These are phyloP conservation scores for Grallaria varia DNA, from an alignment of 2,113 vertebrate genomes.

Conservation along the genomic window DNA sequence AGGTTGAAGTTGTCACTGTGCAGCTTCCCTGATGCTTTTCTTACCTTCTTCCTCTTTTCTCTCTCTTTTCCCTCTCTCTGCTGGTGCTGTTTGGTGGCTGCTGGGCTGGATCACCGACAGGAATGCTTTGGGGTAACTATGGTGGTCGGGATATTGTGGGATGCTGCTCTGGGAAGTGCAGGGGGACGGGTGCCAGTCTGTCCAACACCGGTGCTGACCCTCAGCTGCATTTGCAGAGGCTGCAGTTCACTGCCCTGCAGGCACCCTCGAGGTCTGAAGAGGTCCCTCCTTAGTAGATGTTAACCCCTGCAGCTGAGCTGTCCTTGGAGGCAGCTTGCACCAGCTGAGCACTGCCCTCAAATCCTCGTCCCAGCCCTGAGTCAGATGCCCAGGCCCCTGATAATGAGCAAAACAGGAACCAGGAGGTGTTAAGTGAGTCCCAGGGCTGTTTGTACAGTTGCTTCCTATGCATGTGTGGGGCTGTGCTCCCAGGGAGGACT, in stretches of 20 bases:
- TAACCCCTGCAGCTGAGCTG: neutral
- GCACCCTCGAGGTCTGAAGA: neutral
- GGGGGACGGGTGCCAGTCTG: neutral
- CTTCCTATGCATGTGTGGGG: neutral
- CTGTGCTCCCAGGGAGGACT: neutral
- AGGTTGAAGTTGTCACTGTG: neutral
- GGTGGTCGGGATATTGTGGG: neutral
- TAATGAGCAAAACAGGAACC: neutral
- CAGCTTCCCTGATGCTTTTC: neutral
- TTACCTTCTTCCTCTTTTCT: neutral
- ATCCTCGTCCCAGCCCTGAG: neutral
- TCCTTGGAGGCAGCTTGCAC: neutral
- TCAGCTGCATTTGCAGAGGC: neutral
- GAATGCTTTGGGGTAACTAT: constrained; percentile 84
- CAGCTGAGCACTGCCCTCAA: neutral
- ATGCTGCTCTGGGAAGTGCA: neutral
- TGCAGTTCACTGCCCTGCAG: fast-evolving
- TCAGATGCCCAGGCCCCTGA: neutral
- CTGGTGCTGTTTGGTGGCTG: constrained; percentile 33
- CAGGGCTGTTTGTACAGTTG: neutral
- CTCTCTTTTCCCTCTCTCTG: neutral
- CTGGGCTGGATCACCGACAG: constrained; percentile 70
- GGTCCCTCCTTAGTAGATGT: neutral
- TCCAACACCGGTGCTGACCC: neutral
- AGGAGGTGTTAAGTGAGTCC: neutral